Conservation (phyloP, 2,888 invertebrate species). For the Dasypolia templi region DNA sequence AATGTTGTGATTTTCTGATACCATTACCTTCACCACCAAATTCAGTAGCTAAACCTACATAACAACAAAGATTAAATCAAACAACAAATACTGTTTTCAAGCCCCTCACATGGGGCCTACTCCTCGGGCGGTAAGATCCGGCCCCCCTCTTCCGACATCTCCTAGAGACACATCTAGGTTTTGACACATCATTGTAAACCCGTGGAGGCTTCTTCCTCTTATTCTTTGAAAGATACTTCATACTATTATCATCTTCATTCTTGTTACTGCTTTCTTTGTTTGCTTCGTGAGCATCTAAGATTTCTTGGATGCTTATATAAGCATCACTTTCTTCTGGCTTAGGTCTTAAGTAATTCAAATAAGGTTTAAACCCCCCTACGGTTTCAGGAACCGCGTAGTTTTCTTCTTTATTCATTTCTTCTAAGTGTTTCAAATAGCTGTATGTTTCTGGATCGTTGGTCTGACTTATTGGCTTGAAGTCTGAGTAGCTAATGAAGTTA, state of each 20-base stretch:
- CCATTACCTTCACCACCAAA: too few relatives aligned
- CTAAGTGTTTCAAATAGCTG: slow-evolving; percentile 82
- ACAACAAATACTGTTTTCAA: slow-evolving; percentile 70
- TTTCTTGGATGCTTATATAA: slow-evolving; percentile 83
- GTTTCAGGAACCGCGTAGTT: slow-evolving; percentile 68
- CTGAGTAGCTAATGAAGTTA: slow-evolving; percentile 79
- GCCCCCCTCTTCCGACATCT: slow-evolving; percentile 79
- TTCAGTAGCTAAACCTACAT: neutral
- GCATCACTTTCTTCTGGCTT: slow-evolving; percentile 76
- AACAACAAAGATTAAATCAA: slow-evolving; percentile 21
- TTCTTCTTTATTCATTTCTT: slow-evolving; percentile 74
- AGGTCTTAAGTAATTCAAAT: slow-evolving; percentile 56
- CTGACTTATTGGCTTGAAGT: slow-evolving; percentile 81
- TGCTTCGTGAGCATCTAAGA: slow-evolving; percentile 83
- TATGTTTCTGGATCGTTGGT: slow-evolving; percentile 82
- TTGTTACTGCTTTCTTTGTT: slow-evolving; percentile 70
- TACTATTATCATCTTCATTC: slow-evolving; percentile 66
- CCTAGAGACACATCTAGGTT: slow-evolving; percentile 75
- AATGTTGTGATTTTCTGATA: too few relatives aligned
- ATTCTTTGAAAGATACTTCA: slow-evolving; percentile 69
- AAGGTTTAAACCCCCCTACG: slow-evolving; percentile 65
- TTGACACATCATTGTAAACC: slow-evolving; percentile 61
- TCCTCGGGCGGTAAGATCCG: slow-evolving; percentile 68
- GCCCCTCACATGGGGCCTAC: slow-evolving; percentile 79
- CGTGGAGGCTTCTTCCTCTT: slow-evolving; percentile 72